phyloP scores from a whole-genome alignment of 2,113 vertebrate species.

The Mobula hypostoma region DNA sequence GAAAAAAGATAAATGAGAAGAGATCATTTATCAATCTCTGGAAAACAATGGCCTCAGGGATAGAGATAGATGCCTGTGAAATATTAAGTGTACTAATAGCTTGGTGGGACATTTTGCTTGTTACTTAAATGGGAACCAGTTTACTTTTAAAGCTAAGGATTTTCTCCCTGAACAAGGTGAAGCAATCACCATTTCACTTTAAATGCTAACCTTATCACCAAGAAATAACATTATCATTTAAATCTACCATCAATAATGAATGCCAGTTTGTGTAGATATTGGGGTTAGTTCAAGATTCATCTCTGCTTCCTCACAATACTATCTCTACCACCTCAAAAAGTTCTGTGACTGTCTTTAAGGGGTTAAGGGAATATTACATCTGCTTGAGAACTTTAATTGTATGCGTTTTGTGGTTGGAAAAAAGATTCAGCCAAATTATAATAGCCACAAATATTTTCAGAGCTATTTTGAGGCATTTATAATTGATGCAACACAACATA shows the following conservation, averaged over 20 bases:
- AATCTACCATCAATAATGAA: neutral
- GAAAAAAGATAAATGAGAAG: neutral
- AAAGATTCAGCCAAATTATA: neutral
- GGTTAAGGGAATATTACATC: neutral
- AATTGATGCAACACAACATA: neutral
- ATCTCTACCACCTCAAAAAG: neutral
- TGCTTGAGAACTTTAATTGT: neutral
- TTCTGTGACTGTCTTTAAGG: neutral
- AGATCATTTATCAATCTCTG: neutral
- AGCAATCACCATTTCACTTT: neutral
- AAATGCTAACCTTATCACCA: neutral
- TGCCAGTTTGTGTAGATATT: neutral
- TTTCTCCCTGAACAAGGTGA: neutral
- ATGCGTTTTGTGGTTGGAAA: conserved; percentile 9
- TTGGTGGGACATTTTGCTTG: neutral
- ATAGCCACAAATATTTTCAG: conserved; percentile 27
- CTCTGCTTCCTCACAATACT: neutral
- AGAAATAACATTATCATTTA: neutral
- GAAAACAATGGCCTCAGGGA: neutral
- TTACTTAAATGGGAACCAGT: neutral
- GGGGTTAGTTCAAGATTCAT: neutral
- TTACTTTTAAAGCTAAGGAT: conserved; percentile 8
- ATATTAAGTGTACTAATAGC: neutral
- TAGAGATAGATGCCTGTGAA: neutral
- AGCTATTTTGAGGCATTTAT: neutral